Conservation (phyloP, 2,888 invertebrate genomes). For the Eupithecia insigniata region DNA sequence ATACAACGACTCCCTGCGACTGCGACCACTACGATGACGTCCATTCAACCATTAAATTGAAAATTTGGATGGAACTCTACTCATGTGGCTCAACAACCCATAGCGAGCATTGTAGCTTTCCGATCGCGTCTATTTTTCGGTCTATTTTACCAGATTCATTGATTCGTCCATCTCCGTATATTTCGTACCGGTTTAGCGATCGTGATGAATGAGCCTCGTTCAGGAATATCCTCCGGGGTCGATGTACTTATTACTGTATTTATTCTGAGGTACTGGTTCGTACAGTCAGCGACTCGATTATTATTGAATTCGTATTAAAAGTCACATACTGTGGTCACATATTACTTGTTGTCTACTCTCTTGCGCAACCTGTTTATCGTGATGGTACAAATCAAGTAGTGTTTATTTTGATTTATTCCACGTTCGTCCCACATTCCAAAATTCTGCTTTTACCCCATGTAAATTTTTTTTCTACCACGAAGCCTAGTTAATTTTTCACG, state of each 20-base stretch:
- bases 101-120: no score
- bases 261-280: constrained; percentile 10
- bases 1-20: no score
- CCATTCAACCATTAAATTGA: not conserved
- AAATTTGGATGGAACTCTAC: not conserved
- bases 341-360: no score
- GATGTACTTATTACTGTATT: constrained; percentile 20
- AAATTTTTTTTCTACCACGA: no score
- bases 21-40: no score
- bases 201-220: constrained; percentile 42
- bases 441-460: no score
- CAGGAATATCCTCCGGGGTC: constrained; percentile 36
- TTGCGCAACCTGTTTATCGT: no score
- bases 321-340: no score
- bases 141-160: constrained; percentile 12
- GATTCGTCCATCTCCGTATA: not conserved
- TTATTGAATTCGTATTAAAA: not conserved
- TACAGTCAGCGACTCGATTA: not conserved
- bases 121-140: not conserved
- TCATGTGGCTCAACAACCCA: not conserved
- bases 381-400: no score
- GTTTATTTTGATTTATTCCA: no score
- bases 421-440: no score
- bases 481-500: no score
- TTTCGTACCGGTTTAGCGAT: constrained; percentile 39